These are phyloP conservation scores for Osmerus eperlanus DNA, from an alignment of 2,113 vertebrate species.

Conservation along the genomic window DNA sequence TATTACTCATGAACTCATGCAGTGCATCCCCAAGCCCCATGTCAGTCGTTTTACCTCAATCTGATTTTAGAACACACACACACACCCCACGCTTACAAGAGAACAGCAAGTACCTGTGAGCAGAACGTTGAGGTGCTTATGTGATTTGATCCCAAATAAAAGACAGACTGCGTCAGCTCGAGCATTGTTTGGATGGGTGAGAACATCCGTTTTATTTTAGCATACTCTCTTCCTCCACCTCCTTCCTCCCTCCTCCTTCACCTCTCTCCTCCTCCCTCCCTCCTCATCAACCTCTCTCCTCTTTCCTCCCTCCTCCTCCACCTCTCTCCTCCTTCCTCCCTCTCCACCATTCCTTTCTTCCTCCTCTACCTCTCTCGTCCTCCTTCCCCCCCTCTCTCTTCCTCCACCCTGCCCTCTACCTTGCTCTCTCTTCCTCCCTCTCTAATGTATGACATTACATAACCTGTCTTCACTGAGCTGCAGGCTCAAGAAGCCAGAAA, in stretches of 20 bases:
- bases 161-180: slow-evolving; percentile 6
- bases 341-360: not conserved
- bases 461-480: not conserved
- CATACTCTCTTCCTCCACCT: not conserved
- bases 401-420: not conserved
- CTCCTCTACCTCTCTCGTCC: not conserved
- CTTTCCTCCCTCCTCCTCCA: not conserved
- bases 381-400: not conserved
- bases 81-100: not conserved
- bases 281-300: not conserved
- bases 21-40: too few species aligned
- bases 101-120: not conserved
- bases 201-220: slow-evolving; percentile 33
- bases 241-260: not conserved
- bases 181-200: slow-evolving; percentile 25
- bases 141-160: slow-evolving; percentile 8
- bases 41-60: too few species aligned
- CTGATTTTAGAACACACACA: not conserved
- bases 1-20: too few species aligned
- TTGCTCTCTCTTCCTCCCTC: slow-evolving; percentile 6
- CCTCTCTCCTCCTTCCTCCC: not conserved
- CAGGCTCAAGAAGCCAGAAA: not conserved
- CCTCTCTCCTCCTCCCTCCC: not conserved
- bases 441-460: slow-evolving; percentile 27
- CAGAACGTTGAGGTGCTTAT: not conserved